phyloP scores from a whole-genome alignment of 2,797 vertebrate genomes.

The Amblyopsis hoosieri region DNA sequence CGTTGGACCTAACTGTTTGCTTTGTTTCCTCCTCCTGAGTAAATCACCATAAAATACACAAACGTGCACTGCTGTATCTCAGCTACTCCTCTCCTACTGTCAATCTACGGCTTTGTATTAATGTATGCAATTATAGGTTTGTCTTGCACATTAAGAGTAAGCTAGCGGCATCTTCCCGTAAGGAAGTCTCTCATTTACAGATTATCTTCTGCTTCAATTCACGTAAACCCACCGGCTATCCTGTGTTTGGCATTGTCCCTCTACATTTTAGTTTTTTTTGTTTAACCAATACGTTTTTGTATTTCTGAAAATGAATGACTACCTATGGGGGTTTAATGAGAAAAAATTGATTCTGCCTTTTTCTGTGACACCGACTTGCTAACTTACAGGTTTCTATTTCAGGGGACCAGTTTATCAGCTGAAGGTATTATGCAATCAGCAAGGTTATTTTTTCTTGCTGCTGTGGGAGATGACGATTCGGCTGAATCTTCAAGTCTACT shows the following conservation, averaged over 20 bases:
- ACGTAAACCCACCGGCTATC: not conserved
- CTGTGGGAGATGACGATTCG: not conserved
- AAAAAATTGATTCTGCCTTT: too few species aligned
- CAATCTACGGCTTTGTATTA: constrained; percentile 1
- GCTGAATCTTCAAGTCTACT: constrained; percentile 5
- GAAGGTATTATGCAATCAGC: not conserved
- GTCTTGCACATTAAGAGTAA: not conserved
- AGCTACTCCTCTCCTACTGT: not conserved
- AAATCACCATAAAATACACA: constrained; percentile 38
- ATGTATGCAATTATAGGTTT: not conserved
- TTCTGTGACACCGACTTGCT: too few species aligned
- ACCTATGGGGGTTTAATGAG: too few species aligned
- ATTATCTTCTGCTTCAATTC: not conserved
- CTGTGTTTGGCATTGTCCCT: not conserved
- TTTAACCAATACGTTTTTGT: too few species aligned
- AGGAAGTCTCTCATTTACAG: not conserved
- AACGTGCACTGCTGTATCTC: not conserved
- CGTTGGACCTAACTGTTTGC: constrained; percentile 59
- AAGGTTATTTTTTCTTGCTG: not conserved
- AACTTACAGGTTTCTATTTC: not conserved
- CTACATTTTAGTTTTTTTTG: too few species aligned
- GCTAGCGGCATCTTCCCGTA: not conserved
- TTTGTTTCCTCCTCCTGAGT: constrained; percentile 52
- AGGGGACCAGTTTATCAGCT: not conserved
- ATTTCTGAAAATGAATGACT: too few species aligned